phyloP scores from a whole-genome alignment of 2,797 vertebrate species.

The Podarcis siculus region DNA sequence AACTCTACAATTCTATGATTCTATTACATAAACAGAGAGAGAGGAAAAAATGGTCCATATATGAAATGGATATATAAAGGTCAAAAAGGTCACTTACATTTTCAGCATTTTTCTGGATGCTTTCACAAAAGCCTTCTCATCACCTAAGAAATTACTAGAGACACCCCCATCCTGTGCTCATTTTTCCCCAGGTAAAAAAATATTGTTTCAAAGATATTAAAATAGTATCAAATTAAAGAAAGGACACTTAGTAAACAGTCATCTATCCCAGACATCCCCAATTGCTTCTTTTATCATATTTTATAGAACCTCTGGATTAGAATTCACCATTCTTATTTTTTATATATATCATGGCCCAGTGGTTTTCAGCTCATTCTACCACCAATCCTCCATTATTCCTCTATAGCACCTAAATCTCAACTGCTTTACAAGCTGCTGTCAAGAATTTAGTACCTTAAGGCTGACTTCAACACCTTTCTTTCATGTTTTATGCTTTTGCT shows the following conservation, averaged over 20 bases:
- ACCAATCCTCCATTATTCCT: slow-evolving; percentile 38
- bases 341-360: slow-evolving; percentile 6
- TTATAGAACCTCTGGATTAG: not conserved
- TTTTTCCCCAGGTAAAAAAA: not conserved
- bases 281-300: not conserved
- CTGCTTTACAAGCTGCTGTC: slow-evolving; percentile 77
- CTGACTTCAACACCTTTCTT: slow-evolving; percentile 78
- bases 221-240: not conserved
- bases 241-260: not conserved
- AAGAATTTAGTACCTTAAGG: slow-evolving; percentile 75
- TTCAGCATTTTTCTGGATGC: not conserved
- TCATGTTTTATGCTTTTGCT: slow-evolving; percentile 74
- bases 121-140: not conserved
- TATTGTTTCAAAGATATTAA: not conserved
- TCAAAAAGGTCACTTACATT: no score
- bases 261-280: not conserved
- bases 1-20: no score
- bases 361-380: slow-evolving; percentile 39
- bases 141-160: not conserved
- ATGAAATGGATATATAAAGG: no score
- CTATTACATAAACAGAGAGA: no score
- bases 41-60: no score
- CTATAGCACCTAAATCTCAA: slow-evolving; percentile 63
- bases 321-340: not conserved
- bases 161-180: not conserved